Conservation (phyloP, 2,113 vertebrate species). For the Lamprologus callipterus region DNA sequence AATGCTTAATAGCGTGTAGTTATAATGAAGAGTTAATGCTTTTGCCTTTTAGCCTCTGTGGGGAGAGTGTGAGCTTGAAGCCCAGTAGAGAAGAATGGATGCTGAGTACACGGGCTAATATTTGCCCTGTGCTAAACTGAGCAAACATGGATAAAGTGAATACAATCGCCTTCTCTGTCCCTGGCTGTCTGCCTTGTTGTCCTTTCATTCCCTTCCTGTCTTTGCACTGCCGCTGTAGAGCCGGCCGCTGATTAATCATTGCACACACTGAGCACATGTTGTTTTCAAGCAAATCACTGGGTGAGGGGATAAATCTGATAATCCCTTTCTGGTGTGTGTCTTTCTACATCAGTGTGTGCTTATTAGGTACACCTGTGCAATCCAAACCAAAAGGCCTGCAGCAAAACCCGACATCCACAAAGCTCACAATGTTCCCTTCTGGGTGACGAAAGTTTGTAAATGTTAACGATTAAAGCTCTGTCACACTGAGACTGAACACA, state of each 20-base stretch:
- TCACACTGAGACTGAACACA: background rate
- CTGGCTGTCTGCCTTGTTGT: conserved; percentile 46
- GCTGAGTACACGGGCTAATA: conserved; percentile 48
- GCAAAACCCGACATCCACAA: background rate
- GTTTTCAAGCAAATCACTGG: conserved; percentile 10
- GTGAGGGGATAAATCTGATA: conserved; percentile 22
- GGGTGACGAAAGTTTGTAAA: background rate
- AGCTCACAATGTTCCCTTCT: background rate
- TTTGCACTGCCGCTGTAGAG: background rate
- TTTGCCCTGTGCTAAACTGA: conserved; percentile 59
- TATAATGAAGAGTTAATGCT: background rate
- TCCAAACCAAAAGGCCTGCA: background rate
- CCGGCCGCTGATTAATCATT: background rate
- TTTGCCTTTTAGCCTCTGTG: background rate
- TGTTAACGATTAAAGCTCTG: background rate
- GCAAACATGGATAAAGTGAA: conserved; percentile 62
- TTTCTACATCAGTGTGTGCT: conserved; percentile 1
- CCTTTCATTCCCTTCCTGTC: conserved; percentile 35
- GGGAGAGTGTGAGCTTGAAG: conserved; percentile 4
- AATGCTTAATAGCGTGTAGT: background rate
- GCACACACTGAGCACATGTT: background rate
- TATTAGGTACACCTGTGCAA: conserved; percentile 33
- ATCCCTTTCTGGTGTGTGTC: background rate
- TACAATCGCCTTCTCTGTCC: conserved; percentile 39
- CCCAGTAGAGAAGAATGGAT: conserved; percentile 41